These are phyloP conservation scores for Ispidina picta DNA, from an alignment of 2,797 vertebrate species.

Conservation along the genomic window DNA sequence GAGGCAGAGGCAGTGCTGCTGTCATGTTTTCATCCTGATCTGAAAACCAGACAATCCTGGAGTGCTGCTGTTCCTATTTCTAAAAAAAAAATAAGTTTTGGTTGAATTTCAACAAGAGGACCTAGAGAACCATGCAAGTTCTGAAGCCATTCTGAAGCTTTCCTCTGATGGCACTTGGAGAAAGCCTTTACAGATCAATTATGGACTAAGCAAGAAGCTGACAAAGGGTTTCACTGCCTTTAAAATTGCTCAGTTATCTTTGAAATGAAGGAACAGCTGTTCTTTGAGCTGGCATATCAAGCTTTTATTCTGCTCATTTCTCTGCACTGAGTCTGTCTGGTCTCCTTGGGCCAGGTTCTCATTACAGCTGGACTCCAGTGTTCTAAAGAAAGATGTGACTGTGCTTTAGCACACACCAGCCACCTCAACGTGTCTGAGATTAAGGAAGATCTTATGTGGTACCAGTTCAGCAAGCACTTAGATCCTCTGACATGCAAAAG, in stretches of 20 bases:
- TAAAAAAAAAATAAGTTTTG: not conserved
- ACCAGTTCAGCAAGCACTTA: not conserved
- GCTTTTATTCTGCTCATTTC: not conserved
- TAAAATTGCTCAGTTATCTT: not conserved
- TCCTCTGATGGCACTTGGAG: not conserved
- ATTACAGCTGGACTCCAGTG: not conserved
- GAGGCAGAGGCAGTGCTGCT: not conserved
- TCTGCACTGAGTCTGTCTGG: not conserved
- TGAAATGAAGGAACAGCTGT: not conserved
- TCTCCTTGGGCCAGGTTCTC: not conserved
- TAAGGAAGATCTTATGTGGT: not conserved
- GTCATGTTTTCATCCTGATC: not conserved
- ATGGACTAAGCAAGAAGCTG: not conserved
- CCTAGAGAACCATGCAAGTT: not conserved
- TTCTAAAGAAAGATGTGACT: not conserved
- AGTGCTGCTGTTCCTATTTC: not conserved
- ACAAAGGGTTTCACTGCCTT: not conserved
- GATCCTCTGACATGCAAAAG: not conserved
- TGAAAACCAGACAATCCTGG: not conserved
- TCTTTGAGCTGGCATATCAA: not conserved
- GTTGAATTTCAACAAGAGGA: not conserved
- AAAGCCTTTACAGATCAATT: constrained; percentile 26
- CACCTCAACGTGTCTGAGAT: not conserved
- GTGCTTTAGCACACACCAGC: not conserved
- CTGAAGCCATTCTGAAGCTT: not conserved